Evolutionary conservation across 2,888 invertebrate species (phyloP).

Genomic region (Drosophila nigritarsus): DNA sequence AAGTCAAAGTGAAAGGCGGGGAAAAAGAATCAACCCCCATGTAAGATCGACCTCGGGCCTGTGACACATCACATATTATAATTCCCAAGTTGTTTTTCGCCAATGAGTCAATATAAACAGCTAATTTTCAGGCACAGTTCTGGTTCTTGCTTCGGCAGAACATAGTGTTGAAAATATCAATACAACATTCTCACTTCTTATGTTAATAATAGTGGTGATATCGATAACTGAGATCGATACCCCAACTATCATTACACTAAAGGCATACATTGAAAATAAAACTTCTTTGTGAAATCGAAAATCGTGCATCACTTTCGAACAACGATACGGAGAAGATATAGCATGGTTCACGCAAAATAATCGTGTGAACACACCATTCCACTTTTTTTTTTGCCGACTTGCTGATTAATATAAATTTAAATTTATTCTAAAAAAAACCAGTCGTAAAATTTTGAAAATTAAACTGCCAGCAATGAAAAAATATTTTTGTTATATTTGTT

Average conservation of each 20-base stretch:
- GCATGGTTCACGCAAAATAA: constrained; percentile 36
- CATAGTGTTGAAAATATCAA: not conserved
- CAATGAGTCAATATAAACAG: not conserved
- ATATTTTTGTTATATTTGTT: too few species aligned
- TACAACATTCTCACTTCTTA: too few species aligned
- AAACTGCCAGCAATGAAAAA: not conserved
- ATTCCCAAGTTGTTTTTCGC: constrained; percentile 26
- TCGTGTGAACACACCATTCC: constrained; percentile 49
- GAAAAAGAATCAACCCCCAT: not conserved
- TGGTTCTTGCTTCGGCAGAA: constrained; percentile 47
- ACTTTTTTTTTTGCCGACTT: constrained; percentile 17
- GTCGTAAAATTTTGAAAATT: too few species aligned
- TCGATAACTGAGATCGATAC: too few species aligned
- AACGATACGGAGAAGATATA: too few species aligned
- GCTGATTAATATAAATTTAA: not conserved
- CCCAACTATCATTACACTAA: too few species aligned
- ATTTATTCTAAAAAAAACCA: not conserved
- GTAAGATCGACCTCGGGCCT: not conserved
- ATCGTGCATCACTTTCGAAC: too few species aligned
- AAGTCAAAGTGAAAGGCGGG: not conserved
- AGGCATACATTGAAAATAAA: too few species aligned
- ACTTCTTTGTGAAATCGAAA: too few species aligned
- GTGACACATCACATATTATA: constrained; percentile 6
- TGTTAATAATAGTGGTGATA: too few species aligned
- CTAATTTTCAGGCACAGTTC: rapidly evolving